These are phyloP conservation scores for Amiota minor DNA, from an alignment of 2,888 invertebrate genomes.

Conservation along the genomic window DNA sequence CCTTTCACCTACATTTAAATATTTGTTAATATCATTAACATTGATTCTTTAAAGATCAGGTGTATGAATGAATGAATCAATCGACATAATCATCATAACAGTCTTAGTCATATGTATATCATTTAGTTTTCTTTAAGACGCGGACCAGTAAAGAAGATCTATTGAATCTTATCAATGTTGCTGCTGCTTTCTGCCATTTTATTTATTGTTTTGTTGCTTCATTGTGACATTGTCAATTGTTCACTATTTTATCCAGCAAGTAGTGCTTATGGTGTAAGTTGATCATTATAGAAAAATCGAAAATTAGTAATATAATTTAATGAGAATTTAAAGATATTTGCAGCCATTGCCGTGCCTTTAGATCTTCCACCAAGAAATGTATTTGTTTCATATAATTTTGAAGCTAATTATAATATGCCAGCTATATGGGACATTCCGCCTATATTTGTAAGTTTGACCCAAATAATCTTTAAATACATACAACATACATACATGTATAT, in stretches of 20 bases:
- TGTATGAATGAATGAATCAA: too few relatives aligned
- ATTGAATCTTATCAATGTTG: too few relatives aligned
- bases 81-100: too few relatives aligned
- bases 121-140: not conserved
- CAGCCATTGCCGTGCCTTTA: constrained; percentile 82
- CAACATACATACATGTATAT: not conserved
- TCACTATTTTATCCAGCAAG: constrained; percentile 60
- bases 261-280: constrained; percentile 70
- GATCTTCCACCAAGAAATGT: constrained; percentile 81
- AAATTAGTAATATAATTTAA: too few relatives aligned
- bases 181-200: not conserved
- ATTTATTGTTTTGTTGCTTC: not conserved
- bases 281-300: too few relatives aligned
- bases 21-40: not conserved
- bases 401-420: constrained; percentile 79
- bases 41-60: not conserved
- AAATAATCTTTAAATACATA: not conserved
- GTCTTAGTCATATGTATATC: not conserved
- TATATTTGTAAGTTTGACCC: constrained; percentile 60
- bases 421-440: constrained; percentile 73
- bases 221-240: not conserved
- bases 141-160: not conserved
- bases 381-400: constrained; percentile 84
- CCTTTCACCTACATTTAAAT: too few relatives aligned
- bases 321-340: constrained; percentile 76